These are phyloP conservation scores for Dendrocincla tyrannina DNA, from an alignment of 2,797 vertebrate species.

Conservation along the genomic window DNA sequence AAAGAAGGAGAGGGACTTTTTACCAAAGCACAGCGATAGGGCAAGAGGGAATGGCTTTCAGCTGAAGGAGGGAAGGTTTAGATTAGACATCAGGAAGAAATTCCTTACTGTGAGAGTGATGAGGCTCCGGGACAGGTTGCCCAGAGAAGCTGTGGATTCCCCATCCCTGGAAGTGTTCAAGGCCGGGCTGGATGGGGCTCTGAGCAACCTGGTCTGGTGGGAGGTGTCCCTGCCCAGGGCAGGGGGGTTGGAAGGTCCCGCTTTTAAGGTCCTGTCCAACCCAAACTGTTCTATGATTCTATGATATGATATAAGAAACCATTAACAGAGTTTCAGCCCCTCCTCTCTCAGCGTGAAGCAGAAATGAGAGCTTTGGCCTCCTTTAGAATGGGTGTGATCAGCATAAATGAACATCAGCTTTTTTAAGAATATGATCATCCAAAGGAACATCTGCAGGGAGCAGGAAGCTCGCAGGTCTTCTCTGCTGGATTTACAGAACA, in stretches of 20 bases:
- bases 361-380: not conserved
- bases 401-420: constrained; percentile 40
- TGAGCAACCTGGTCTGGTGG: rapidly evolving
- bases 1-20: not conserved
- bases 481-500: not conserved
- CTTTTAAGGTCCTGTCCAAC: not conserved
- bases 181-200: not conserved
- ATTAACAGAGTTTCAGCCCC: not conserved
- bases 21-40: too few species aligned
- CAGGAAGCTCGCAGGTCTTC: not conserved
- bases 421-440: not conserved
- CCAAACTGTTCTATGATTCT: not conserved
- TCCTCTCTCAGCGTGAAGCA: not conserved
- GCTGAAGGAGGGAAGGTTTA: not conserved
- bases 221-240: not conserved
- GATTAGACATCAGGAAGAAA: not conserved
- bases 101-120: rapidly evolving
- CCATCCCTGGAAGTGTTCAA: not conserved
- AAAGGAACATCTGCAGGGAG: not conserved
- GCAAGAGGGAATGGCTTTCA: not conserved
- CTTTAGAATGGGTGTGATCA: not conserved
- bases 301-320: not conserved
- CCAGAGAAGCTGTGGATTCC: not conserved
- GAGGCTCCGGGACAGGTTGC: not conserved
- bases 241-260: not conserved